Percentiles rank a stretch among this genome's conserved stretches.
Evolutionary conservation across 1,140 invertebrate genomes (phyloP).

Genomic region (Papilio glaucus): DNA sequence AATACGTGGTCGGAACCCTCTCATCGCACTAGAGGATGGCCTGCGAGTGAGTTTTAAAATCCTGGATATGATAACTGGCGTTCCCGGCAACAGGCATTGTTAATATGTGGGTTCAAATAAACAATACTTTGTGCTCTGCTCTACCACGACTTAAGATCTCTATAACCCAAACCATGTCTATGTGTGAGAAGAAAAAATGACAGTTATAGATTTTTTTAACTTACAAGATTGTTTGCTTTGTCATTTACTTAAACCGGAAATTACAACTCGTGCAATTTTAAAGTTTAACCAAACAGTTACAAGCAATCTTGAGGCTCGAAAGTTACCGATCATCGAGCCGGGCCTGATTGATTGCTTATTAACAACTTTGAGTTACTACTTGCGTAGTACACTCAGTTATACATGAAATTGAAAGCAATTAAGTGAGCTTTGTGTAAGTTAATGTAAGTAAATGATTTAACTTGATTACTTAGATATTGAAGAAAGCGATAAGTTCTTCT

Average conservation of each 20-base stretch:
- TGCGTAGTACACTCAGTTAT: background rate
- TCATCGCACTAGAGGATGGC: no score
- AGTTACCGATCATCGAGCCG: background rate
- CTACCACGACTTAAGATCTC: no score
- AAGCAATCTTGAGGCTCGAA: conserved; percentile 3
- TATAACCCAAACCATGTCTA: no score
- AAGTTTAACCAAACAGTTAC: background rate
- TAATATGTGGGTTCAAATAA: no score
- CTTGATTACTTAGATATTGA: no score
- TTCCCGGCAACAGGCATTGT: no score
- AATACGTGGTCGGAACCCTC: no score
- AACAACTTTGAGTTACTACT: conserved; percentile 16
- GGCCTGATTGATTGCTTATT: conserved; percentile 16
- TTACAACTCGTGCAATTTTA: background rate
- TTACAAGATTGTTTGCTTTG: background rate
- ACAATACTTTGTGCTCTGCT: no score
- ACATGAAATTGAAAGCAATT: background rate
- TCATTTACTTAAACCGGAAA: background rate
- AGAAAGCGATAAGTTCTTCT: no score
- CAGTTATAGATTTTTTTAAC: background rate
- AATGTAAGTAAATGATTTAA: background rate
- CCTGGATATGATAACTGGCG: no score
- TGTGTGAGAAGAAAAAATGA: background rate
- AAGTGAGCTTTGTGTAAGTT: background rate
- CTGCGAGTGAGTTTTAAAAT: no score